A percentile compares a stretch with the other conserved stretches of the same genome.
Evolutionary conservation across 2,888 invertebrate genomes (phyloP).

Genomic region (Leucophenga maculata): DNA sequence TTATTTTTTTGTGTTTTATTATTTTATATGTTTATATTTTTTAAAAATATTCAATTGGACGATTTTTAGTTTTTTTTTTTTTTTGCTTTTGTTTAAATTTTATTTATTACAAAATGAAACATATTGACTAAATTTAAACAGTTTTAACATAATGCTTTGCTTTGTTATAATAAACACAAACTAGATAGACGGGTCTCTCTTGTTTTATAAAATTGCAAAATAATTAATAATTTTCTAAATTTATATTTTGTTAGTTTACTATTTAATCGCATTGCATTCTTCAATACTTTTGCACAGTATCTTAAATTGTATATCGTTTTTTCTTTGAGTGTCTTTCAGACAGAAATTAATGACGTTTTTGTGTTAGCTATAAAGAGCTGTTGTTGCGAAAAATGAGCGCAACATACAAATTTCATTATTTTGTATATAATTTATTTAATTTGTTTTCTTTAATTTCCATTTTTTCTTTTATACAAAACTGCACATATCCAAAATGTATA

Average conservation of each 20-base stretch:
- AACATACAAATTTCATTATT: not conserved
- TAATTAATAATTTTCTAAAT: slow-evolving; percentile 33
- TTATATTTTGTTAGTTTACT: not conserved
- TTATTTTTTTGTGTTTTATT: not conserved
- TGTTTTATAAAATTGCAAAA: slow-evolving; percentile 1
- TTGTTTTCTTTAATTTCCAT: slow-evolving; percentile 27
- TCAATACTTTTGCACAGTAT: slow-evolving; percentile 8
- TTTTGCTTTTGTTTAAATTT: slow-evolving; percentile 14
- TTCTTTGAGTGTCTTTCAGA: slow-evolving; percentile 25
- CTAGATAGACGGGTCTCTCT: not conserved
- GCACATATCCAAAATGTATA: too few relatives aligned
- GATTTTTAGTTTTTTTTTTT: slow-evolving; percentile 6
- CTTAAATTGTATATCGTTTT: slow-evolving; percentile 5
- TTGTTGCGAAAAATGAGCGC: too few relatives aligned
- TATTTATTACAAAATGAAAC: slow-evolving; percentile 26
- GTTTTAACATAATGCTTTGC: slow-evolving; percentile 6
- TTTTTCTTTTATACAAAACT: not conserved
- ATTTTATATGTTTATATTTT: slow-evolving; percentile 4
- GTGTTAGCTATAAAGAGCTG: not conserved
- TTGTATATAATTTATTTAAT: slow-evolving; percentile 22
- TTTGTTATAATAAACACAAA: not conserved
- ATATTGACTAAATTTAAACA: slow-evolving; percentile 30
- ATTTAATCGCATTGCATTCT: not conserved
- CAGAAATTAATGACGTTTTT: not conserved
- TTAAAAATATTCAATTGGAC: slow-evolving; percentile 20